These are phyloP conservation scores for Pasiphila rectangulata DNA, from an alignment of 2,888 invertebrate species.

Conservation along the genomic window DNA sequence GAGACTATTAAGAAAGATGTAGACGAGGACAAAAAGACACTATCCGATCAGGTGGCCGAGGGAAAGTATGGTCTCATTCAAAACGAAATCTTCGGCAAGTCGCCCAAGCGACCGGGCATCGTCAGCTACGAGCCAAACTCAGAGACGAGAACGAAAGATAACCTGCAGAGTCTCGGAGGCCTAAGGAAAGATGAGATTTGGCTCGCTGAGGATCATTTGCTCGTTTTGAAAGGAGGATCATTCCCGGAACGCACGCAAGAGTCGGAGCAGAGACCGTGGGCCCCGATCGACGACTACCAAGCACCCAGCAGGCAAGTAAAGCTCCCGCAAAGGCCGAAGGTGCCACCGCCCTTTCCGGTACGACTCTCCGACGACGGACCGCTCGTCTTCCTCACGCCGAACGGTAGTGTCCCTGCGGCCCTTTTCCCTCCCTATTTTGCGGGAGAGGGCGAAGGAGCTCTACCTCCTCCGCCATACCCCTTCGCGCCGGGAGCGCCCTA, in stretches of 20 bases:
- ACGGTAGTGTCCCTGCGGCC: constrained; percentile 87
- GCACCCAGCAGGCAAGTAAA: constrained; percentile 92
- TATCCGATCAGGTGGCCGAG: constrained; percentile 94
- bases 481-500: constrained; percentile 81
- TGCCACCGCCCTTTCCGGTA: constrained; percentile 96
- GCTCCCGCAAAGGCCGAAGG: constrained; percentile 89
- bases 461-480: constrained; percentile 80
- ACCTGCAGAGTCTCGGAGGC: constrained; percentile 89
- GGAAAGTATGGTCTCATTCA: constrained; percentile 95
- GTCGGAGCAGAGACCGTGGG: constrained; percentile 82
- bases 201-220: constrained; percentile 92
- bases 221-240: constrained; percentile 90
- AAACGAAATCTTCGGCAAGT: constrained; percentile 87
- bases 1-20: constrained; percentile 66
- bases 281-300: constrained; percentile 91
- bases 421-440: constrained; percentile 84
- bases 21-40: constrained; percentile 90
- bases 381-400: constrained; percentile 91
- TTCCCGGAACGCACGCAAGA: constrained; percentile 81
- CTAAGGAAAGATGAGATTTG: constrained; percentile 92
- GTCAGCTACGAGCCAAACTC: constrained; percentile 90
- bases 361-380: constrained; percentile 92
- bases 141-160: constrained; percentile 89
- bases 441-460: constrained; percentile 81
- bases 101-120: constrained; percentile 88